A percentile compares a stretch with the other conserved stretches of the same genome.
Evolutionary conservation across 2,113 vertebrate species (phyloP).

Genomic region (Haemorhous mexicanus): DNA sequence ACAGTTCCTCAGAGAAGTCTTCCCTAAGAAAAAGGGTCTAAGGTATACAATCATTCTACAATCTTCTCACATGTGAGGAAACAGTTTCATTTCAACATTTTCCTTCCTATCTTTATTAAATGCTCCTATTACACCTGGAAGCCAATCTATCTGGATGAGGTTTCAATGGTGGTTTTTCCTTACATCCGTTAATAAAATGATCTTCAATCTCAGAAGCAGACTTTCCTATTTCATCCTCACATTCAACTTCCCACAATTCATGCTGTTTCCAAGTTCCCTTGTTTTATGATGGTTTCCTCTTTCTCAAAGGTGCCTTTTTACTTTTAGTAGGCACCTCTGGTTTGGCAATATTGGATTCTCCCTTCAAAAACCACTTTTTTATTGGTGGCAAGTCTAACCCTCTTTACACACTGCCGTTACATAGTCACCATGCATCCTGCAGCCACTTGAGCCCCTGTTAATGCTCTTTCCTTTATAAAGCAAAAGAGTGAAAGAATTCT

Average conservation of each 20-base stretch:
- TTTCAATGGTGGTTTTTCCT: neutral
- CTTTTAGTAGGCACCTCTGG: neutral
- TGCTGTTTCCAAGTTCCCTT: neutral
- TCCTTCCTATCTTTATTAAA: neutral
- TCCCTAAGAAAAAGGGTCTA: neutral
- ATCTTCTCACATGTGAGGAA: neutral
- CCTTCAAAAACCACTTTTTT: neutral
- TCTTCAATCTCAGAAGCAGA: neutral
- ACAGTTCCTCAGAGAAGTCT: constrained; percentile 22
- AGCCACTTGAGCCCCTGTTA: neutral
- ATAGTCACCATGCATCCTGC: fast-evolving
- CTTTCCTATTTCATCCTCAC: neutral
- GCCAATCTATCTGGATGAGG: neutral
- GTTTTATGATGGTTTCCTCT: neutral
- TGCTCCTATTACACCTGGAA: neutral
- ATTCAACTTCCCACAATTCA: neutral
- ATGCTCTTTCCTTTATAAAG: neutral
- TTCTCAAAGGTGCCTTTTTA: neutral
- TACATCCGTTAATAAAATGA: neutral
- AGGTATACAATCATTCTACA: neutral
- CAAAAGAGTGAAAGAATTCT: neutral
- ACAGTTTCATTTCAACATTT: neutral
- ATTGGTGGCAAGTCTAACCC: neutral
- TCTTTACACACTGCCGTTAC: neutral
- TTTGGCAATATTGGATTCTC: neutral